These are phyloP conservation scores for Listronotus oregonensis DNA, from an alignment of 1,140 invertebrate species.

Conservation along the genomic window DNA sequence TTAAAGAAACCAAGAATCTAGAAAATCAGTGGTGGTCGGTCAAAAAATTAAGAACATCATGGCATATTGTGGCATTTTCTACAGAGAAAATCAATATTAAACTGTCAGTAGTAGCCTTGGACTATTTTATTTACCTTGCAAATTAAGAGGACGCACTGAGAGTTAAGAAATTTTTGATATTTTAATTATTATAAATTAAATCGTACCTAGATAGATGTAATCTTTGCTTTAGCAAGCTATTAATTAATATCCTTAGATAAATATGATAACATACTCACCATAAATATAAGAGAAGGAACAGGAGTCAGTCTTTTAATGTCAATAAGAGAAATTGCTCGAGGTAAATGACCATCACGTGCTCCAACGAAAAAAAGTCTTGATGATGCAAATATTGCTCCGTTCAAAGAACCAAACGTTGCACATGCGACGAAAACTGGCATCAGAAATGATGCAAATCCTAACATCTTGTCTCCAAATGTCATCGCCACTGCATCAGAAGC, in stretches of 20 bases:
- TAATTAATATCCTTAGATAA: not conserved
- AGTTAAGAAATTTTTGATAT: too few species aligned
- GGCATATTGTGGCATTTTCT: too few species aligned
- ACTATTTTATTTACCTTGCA: too few species aligned
- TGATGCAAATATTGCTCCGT: slow-evolving; percentile 87
- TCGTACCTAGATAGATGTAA: too few species aligned
- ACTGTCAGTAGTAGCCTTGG: too few species aligned
- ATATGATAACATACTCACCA: slow-evolving; percentile 67
- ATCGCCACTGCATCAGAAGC: slow-evolving; percentile 90
- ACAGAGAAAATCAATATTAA: too few species aligned
- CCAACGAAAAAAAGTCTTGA: slow-evolving; percentile 90
- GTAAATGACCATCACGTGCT: slow-evolving; percentile 87
- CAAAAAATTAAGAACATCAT: too few species aligned
- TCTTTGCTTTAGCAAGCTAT: too few species aligned
- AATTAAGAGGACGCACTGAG: too few species aligned
- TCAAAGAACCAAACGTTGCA: slow-evolving; percentile 85
- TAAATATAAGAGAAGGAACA: slow-evolving; percentile 86
- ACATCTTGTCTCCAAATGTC: slow-evolving; percentile 82
- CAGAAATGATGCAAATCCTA: slow-evolving; percentile 79
- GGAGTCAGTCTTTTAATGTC: slow-evolving; percentile 86
- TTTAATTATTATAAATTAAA: too few species aligned
- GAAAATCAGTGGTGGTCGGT: too few species aligned
- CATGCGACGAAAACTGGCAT: slow-evolving; percentile 89
- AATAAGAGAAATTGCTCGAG: slow-evolving; percentile 84
- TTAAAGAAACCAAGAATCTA: too few species aligned